Evolutionary conservation across 1,140 invertebrate genomes (phyloP), one percentile per base, ranked within the genome.

Genomic region (Augochlora pura): DNA sequence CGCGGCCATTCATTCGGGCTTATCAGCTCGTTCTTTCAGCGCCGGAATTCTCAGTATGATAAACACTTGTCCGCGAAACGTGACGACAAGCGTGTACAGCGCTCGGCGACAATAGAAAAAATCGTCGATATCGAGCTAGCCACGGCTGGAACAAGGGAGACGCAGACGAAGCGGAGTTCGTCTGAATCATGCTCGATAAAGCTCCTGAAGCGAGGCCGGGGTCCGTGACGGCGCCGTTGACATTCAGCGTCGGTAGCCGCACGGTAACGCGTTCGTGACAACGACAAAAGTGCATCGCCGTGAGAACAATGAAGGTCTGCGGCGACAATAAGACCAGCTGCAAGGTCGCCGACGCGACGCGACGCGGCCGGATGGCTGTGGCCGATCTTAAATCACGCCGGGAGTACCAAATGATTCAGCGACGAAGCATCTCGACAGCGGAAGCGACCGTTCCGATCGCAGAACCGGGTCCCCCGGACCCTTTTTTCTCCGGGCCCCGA

Each of bases 371-470:
- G 65, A 74, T 78, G 81, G 83, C 81, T 77, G 83, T 83, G 74
- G 63, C 57, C 77, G 72, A n/a, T 72, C 75, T 78, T 42, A 64
- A 80, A 54, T 54, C 63, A n/a, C 66, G n/a, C 12, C 49, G 49
- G 32, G 74, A 79, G n/a, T n/a, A 69, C 70, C 77, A 82, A 32
- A 80, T 87, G 86, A 87, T 86, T 87, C 86, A 86, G 80, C 75
- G 39, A 42, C 23, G 64, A 78, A 72, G 72, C 77, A 86, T 87
- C 60, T 64, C 14, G 65, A 23, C 39, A 73, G 74, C 85, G 86
- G 86, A 87, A 87, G 77, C 81, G 78, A 21, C 62, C 70, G 12
- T 60, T 38, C 54, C 52, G 39, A 21, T 27, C 23, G 7, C 21
- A 46, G 25, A 38, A 54, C 46, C 63, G 38, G 71, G n/a, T n/a